These are phyloP conservation scores for Sebastes trivittatus DNA, from an alignment of 2,797 vertebrate genomes.

Conservation along the genomic window DNA sequence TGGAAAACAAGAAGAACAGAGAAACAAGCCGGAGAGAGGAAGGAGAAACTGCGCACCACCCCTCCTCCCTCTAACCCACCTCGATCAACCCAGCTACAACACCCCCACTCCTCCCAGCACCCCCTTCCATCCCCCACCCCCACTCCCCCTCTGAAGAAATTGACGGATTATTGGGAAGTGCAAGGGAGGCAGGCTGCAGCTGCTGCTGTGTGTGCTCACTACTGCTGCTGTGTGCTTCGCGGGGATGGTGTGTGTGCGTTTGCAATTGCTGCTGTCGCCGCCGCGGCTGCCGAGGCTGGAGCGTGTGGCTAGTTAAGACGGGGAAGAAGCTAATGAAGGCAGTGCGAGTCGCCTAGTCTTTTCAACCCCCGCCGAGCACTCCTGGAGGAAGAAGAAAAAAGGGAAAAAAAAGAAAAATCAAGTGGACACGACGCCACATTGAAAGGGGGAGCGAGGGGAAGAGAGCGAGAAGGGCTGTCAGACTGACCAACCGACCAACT, in stretches of 20 bases:
- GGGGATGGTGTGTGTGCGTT: conserved; percentile 68
- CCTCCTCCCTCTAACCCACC: conserved; percentile 66
- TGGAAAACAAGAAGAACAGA: conserved; percentile 62
- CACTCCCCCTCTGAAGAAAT: conserved; percentile 80
- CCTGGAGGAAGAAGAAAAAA: conserved; percentile 20
- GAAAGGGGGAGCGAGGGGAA: conserved; percentile 26
- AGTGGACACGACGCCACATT: conserved; percentile 62
- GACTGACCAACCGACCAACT: conserved; percentile 69
- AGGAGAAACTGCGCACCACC: conserved; percentile 72
- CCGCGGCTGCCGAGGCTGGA: conserved; percentile 61
- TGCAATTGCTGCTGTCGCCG: conserved; percentile 60
- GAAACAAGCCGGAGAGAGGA: conserved; percentile 59
- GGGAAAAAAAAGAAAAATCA: conserved; percentile 50
- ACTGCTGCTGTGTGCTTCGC: conserved; percentile 74
- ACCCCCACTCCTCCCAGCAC: conserved; percentile 62
- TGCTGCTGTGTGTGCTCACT: conserved; percentile 77
- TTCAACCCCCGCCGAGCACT: conserved; percentile 55
- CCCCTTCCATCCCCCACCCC: conserved; percentile 67
- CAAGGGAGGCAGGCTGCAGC: conserved; percentile 82
- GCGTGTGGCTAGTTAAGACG: conserved; percentile 78
- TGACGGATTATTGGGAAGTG: conserved; percentile 87
- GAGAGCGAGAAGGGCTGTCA: conserved; percentile 56
- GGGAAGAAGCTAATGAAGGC: conserved; percentile 80
- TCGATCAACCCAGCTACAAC: conserved; percentile 68
- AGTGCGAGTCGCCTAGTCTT: conserved; percentile 75